Evolutionary conservation across 2,797 vertebrate genomes (phyloP).

Genomic region (Mallotus villosus): DNA sequence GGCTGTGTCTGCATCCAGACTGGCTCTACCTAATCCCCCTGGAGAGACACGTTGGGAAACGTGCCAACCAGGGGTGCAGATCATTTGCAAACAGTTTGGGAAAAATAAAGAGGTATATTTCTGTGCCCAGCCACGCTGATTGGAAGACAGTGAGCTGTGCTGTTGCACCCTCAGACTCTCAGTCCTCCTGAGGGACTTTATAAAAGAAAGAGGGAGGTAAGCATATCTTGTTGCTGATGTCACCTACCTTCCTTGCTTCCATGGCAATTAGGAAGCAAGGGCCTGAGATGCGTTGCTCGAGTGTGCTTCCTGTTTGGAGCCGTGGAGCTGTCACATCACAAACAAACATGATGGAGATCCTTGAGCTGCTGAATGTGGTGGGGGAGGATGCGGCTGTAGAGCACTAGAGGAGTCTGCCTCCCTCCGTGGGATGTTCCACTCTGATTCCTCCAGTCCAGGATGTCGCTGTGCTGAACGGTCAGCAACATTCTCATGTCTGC

Average conservation of each 20-base stretch:
- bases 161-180: conserved; percentile 32
- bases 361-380: not conserved
- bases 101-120: conserved; percentile 51
- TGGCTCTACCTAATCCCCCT: conserved; percentile 40
- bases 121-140: conserved; percentile 44
- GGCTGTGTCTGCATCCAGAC: conserved; percentile 24
- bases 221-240: conserved; percentile 43
- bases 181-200: conserved; percentile 40
- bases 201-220: conserved; percentile 37
- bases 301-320: too few species aligned
- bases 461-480: too few species aligned
- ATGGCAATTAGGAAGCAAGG: conserved; percentile 28
- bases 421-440: too few species aligned
- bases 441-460: too few species aligned
- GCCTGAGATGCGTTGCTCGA: conserved; percentile 8
- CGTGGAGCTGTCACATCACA: not conserved
- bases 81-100: conserved; percentile 64
- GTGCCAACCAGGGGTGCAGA: conserved; percentile 43
- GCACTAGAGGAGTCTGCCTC: too few species aligned
- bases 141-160: conserved; percentile 37
- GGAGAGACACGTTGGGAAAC: conserved; percentile 31
- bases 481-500: too few species aligned
- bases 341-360: not conserved
- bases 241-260: conserved; percentile 30
- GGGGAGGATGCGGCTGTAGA: too few species aligned